A percentile compares a stretch with the other conserved stretches of the same genome.
These are phyloP conservation scores for Abrostola tripartita DNA, from an alignment of 2,888 invertebrate species.

Conservation along the genomic window DNA sequence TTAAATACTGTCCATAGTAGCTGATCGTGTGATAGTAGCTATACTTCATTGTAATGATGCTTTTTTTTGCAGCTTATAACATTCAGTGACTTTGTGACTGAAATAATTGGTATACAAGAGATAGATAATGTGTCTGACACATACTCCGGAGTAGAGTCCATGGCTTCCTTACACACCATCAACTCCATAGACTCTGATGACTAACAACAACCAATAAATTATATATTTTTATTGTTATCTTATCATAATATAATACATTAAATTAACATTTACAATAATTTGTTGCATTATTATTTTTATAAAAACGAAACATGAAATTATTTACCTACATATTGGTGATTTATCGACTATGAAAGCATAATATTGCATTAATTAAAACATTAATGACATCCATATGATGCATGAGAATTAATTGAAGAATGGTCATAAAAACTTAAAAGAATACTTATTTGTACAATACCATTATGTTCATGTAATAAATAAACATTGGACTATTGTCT, in stretches of 20 bases:
- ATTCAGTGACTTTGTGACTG: constrained; percentile 76
- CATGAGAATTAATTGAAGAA: constrained; percentile 19
- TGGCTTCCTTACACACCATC: constrained; percentile 57
- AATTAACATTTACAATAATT: constrained; percentile 54
- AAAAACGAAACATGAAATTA: constrained; percentile 32
- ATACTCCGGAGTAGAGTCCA: constrained; percentile 61
- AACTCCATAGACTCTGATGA: constrained; percentile 57
- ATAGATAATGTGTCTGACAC: constrained; percentile 68
- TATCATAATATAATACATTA: constrained; percentile 47
- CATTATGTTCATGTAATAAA: no score
- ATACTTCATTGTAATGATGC: not conserved
- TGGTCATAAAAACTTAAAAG: constrained; percentile 7
- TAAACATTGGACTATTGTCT: no score
- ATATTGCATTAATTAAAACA: constrained; percentile 25
- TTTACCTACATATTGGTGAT: constrained; percentile 26
- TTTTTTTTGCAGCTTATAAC: constrained; percentile 75
- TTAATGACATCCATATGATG: constrained; percentile 19
- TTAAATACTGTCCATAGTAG: no score
- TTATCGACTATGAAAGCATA: constrained; percentile 12
- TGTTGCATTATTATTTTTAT: constrained; percentile 42
- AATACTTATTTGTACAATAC: not conserved
- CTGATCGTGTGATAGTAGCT: no score
- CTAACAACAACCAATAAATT: constrained; percentile 41
- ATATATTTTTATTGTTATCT: constrained; percentile 45
- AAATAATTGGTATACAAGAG: constrained; percentile 86